These are phyloP conservation scores for Hemichromis elongatus DNA, from an alignment of 2,113 vertebrate genomes.

Conservation along the genomic window DNA sequence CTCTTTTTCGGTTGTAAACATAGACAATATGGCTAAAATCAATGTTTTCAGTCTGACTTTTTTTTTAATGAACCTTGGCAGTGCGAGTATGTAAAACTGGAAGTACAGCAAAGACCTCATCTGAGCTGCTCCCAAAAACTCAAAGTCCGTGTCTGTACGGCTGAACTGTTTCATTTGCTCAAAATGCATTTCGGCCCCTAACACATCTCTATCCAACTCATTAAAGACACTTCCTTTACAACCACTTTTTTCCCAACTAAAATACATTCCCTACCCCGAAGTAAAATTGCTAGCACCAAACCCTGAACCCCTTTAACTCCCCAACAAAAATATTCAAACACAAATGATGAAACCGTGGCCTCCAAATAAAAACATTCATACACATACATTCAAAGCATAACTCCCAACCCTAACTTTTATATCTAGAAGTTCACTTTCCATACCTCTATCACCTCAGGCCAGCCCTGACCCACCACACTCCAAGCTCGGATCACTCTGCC, in stretches of 20 bases:
- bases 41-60: not conserved
- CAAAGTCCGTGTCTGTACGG: not conserved
- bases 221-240: not conserved
- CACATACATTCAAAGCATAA: conserved; percentile 40
- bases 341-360: not conserved
- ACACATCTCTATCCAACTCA: not conserved
- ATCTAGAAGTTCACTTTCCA: not conserved
- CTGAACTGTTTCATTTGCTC: not conserved
- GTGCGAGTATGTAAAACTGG: not conserved
- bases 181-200: conserved; percentile 21
- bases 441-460: not conserved
- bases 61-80: not conserved
- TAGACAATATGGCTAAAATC: not conserved
- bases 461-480: not conserved
- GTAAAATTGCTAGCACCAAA: not conserved
- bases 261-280: not conserved
- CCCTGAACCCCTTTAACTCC: not conserved
- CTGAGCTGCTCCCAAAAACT: not conserved
- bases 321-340: not conserved
- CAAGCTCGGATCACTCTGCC: not conserved
- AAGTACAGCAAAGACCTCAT: not conserved
- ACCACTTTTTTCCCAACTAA: not conserved
- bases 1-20: not conserved
- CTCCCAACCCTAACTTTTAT: not conserved
- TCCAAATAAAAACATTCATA: conserved; percentile 30